Percentiles rank a stretch among this genome's conserved stretches.
phyloP scores from a whole-genome alignment of 2,888 invertebrate species.

The Sminthurinus aureus region DNA sequence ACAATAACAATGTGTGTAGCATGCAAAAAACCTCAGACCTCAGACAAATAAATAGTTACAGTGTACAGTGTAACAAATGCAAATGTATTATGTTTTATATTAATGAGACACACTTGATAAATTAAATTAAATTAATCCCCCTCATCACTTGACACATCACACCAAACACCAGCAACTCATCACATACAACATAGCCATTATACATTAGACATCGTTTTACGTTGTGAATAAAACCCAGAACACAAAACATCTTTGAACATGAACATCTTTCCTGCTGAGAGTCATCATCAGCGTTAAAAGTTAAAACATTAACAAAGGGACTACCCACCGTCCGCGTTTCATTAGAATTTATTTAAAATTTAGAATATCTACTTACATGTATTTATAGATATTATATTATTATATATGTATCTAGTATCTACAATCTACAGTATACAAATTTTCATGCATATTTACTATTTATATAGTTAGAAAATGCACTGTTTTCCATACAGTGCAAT shows the following conservation, averaged over 20 bases:
- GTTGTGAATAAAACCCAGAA: too few relatives aligned
- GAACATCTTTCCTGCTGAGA: conserved; percentile 6
- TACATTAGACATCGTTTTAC: too few relatives aligned
- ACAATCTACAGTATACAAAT: too few relatives aligned
- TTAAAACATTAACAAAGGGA: background rate
- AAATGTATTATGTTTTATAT: background rate
- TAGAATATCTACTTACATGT: too few relatives aligned
- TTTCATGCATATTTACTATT: too few relatives aligned
- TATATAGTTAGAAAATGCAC: too few relatives aligned
- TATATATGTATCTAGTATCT: too few relatives aligned
- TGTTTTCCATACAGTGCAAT: too few relatives aligned
- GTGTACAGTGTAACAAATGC: background rate
- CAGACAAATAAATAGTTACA: too few relatives aligned
- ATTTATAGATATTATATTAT: too few relatives aligned
- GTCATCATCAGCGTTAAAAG: background rate
- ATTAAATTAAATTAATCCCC: background rate
- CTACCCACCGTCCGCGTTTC: background rate
- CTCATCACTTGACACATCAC: background rate
- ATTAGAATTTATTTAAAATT: too few relatives aligned
- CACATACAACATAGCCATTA: background rate
- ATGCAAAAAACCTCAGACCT: background rate
- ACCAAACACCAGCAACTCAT: background rate
- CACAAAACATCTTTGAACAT: too few relatives aligned
- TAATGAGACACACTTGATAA: conserved; percentile 7
- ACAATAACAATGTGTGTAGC: background rate